Conservation (phyloP, 2,888 invertebrate species). For the Xestoiulus laeticollis region DNA sequence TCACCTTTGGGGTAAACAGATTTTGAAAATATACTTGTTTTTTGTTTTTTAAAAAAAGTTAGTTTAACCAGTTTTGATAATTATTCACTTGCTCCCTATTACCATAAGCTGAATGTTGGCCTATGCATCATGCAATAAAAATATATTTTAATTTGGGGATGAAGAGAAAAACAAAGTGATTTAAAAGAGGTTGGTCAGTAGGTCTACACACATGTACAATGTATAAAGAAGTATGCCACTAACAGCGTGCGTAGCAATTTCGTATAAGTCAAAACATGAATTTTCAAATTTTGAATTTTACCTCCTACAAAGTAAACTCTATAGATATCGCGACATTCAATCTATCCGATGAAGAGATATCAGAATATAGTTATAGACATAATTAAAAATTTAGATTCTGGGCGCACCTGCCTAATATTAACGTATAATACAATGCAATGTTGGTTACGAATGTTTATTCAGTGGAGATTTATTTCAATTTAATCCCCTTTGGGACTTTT, state of each 20-base stretch:
- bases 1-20: too few relatives aligned
- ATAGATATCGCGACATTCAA: neutral
- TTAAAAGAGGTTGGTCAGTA: neutral
- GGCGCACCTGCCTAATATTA: neutral
- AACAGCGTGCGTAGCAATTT: neutral
- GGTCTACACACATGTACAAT: neutral
- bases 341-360: neutral
- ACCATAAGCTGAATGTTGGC: too few relatives aligned
- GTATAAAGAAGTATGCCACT: neutral
- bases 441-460: neutral
- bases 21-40: too few relatives aligned
- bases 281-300: neutral
- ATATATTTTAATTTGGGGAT: too few relatives aligned
- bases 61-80: too few relatives aligned
- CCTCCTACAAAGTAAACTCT: neutral
- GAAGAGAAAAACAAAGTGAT: neutral
- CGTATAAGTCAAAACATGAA: neutral
- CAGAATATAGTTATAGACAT: neutral
- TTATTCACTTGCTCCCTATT: too few relatives aligned
- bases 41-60: too few relatives aligned
- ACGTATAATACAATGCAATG: neutral
- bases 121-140: too few relatives aligned
- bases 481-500: neutral
- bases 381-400: conserved; percentile 19
- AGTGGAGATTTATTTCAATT: neutral